Evolutionary conservation across 2,113 vertebrate genomes (phyloP).

Genomic region (Junco hyemalis): DNA sequence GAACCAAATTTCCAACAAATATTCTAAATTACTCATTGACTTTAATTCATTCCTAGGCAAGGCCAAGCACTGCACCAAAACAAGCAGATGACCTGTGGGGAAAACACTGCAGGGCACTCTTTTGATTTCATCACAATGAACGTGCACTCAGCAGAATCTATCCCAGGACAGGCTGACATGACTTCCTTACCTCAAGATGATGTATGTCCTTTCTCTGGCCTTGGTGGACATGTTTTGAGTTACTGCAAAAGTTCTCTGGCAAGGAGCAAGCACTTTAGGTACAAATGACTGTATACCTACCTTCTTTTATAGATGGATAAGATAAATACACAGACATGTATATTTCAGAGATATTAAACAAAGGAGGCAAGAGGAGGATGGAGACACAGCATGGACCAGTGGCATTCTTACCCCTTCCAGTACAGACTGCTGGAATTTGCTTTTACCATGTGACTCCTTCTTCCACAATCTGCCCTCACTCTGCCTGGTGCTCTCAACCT

Average conservation of each 20-base stretch:
- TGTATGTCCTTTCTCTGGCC: neutral
- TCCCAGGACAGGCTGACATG: neutral
- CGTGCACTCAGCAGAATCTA: neutral
- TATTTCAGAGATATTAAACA: neutral
- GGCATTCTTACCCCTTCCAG: neutral
- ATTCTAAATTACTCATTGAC: neutral
- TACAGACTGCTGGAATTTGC: neutral
- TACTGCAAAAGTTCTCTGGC: neutral
- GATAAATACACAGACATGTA: accelerated
- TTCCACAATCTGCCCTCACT: neutral
- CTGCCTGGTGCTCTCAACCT: neutral
- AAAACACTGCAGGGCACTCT: neutral
- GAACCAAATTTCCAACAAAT: neutral
- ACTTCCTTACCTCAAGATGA: neutral
- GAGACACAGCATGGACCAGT: neutral
- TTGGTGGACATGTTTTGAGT: neutral
- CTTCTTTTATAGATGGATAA: neutral
- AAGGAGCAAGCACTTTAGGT: neutral
- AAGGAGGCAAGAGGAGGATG: neutral
- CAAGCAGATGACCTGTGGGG: neutral
- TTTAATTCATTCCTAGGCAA: neutral
- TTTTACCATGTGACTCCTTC: neutral
- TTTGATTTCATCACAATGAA: neutral
- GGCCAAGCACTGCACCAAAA: neutral
- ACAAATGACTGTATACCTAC: neutral